Evolutionary conservation across 2,113 vertebrate species (phyloP), one percentile per base, ranked within the genome.

Genomic region (Phaethornis superciliosus): DNA sequence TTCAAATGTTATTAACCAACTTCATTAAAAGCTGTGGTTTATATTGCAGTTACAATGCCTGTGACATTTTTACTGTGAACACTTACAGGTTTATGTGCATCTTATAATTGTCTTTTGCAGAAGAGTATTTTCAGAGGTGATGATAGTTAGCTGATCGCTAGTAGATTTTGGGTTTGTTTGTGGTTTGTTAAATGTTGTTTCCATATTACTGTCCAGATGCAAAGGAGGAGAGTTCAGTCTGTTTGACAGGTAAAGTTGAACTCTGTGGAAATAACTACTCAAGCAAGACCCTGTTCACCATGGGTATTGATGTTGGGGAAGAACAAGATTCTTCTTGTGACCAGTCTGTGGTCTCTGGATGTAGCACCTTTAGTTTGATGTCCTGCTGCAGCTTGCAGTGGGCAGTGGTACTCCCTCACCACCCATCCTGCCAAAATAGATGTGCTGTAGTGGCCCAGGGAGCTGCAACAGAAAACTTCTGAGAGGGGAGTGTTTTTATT

Each of bases 281-380:
- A 56, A 30, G 54, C 32, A 71, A 71, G 80, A 49, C 33, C 3
- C 17, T 65, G 32, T 70, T 87, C 13, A 21, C 15, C 15, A 3
- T 1, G 2, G 16, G 7, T 64, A 4, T 26, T 72, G 21, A 10
- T 70, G 46, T 13, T 14, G 2, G 16, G 6, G n/a, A 3, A 21
- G 32, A 58, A 33, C 26, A 60, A 8, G 81, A n/a, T 56, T 49
- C 30, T 62, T 33, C 30, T 62, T 33, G 35, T 4, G 15, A 3
- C 51, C 17, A 18, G 12, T 55, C 5, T 10, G 10, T n/a, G 47
- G 0, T 26, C 44, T 68, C 28, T 85, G 67, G 23, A 8, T 68
- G 59, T n/a, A 42, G 28, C 28, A 26, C 33, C 2, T 2, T n/a
- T 46, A 5, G 7, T 80, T 10, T 56, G 33, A 71, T 4, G 4